phyloP scores from a whole-genome alignment of 2,113 vertebrate species.

The Lampris megalopsis region DNA sequence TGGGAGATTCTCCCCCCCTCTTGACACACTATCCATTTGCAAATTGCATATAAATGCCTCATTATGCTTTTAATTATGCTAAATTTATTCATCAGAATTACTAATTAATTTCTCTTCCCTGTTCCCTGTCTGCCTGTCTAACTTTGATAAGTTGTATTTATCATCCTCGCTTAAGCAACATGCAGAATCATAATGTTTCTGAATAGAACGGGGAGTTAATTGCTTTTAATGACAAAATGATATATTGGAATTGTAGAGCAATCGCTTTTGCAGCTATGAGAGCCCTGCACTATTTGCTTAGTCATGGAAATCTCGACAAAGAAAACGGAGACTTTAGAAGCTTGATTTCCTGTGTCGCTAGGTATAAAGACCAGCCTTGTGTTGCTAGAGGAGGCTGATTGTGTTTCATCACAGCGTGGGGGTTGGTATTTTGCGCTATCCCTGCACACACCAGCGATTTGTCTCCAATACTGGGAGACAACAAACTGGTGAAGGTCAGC shows the following conservation, averaged over 20 bases:
- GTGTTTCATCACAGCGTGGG: too few relatives aligned
- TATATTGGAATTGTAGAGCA: background rate
- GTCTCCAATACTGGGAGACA: background rate
- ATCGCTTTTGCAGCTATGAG: slow-evolving; percentile 5
- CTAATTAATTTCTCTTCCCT: slow-evolving; percentile 56
- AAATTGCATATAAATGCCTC: slow-evolving; percentile 71
- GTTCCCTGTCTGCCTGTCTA: slow-evolving; percentile 53
- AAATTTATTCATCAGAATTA: slow-evolving; percentile 69
- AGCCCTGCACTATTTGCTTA: background rate
- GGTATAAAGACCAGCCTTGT: background rate
- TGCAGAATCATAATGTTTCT: slow-evolving; percentile 20
- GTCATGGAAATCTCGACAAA: background rate
- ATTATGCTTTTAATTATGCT: slow-evolving; percentile 74
- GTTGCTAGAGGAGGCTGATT: too few relatives aligned
- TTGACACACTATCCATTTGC: slow-evolving; percentile 56
- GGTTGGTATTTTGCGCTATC: too few relatives aligned
- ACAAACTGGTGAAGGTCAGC: slow-evolving; percentile 39
- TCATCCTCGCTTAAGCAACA: slow-evolving; percentile 19
- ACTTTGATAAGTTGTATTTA: slow-evolving; percentile 41
- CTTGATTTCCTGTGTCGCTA: background rate
- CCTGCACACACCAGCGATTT: too few relatives aligned
- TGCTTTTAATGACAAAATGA: background rate
- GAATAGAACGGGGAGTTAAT: background rate
- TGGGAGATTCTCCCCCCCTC: slow-evolving; percentile 60
- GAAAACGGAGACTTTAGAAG: background rate